Evolutionary conservation across 2,113 vertebrate species (phyloP).

Genomic region (Toxotes chatareus): DNA sequence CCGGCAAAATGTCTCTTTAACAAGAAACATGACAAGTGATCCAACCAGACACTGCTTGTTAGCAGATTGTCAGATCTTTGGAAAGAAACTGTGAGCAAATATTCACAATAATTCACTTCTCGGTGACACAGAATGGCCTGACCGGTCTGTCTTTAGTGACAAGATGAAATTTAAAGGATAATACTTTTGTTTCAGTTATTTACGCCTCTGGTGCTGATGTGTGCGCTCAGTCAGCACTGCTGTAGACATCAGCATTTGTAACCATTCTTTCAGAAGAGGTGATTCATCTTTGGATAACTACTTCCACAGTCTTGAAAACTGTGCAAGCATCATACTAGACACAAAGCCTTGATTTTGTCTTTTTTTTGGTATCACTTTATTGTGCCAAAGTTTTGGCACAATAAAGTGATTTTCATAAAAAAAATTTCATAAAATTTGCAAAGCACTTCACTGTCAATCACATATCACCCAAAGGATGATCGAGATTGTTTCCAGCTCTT

Average conservation of each 20-base stretch:
- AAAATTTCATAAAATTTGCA: no score
- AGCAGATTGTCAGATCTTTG: neutral
- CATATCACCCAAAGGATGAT: no score
- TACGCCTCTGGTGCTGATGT: neutral
- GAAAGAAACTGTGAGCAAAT: neutral
- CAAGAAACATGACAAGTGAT: no score
- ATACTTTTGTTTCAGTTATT: neutral
- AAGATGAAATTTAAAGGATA: neutral
- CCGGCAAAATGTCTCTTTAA: no score
- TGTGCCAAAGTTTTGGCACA: neutral
- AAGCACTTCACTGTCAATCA: no score
- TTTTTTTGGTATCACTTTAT: constrained; percentile 1
- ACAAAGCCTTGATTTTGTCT: neutral
- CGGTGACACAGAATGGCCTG: neutral
- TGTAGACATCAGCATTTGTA: neutral
- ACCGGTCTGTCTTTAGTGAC: neutral
- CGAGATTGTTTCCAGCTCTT: no score
- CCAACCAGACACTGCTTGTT: no score
- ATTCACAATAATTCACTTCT: neutral
- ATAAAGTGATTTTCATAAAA: neutral
- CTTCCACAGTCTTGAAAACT: neutral
- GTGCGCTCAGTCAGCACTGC: neutral
- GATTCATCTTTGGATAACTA: neutral
- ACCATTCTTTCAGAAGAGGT: neutral
- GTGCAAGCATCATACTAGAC: neutral